These are phyloP conservation scores for Ctena decussata DNA, from an alignment of 2,888 invertebrate genomes.

Conservation along the genomic window DNA sequence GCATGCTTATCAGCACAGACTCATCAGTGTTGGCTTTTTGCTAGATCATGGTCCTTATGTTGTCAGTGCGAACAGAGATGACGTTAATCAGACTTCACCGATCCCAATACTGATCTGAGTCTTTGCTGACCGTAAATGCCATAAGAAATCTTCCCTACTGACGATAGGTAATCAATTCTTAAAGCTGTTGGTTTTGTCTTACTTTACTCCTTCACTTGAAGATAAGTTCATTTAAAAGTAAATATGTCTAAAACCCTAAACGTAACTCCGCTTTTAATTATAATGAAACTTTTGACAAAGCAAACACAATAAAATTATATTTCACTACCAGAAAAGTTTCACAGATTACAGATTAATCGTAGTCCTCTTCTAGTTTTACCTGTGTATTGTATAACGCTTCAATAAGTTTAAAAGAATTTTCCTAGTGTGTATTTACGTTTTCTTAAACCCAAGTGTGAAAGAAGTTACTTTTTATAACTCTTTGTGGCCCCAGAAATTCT, in stretches of 20 bases:
- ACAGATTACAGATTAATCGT: background rate
- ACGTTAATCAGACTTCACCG: no score
- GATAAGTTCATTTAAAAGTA: background rate
- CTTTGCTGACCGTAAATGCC: no score
- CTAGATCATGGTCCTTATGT: no score
- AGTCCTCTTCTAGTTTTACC: background rate
- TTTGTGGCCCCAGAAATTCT: background rate
- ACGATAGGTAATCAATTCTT: background rate
- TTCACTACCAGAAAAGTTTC: background rate
- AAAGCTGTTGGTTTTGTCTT: background rate
- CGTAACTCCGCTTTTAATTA: background rate
- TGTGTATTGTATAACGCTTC: background rate
- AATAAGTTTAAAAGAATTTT: background rate
- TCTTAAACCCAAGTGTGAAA: background rate
- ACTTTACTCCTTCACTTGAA: background rate
- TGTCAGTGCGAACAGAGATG: no score
- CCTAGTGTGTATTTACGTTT: background rate
- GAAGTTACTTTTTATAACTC: background rate
- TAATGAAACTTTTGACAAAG: background rate
- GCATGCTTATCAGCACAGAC: no score
- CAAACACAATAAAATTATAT: background rate
- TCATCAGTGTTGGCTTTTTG: no score
- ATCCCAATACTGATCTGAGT: no score
- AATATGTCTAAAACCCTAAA: background rate
- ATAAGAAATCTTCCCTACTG: no score